phyloP scores from a whole-genome alignment of 2,113 vertebrate species.

The Rhabdornis inornatus region DNA sequence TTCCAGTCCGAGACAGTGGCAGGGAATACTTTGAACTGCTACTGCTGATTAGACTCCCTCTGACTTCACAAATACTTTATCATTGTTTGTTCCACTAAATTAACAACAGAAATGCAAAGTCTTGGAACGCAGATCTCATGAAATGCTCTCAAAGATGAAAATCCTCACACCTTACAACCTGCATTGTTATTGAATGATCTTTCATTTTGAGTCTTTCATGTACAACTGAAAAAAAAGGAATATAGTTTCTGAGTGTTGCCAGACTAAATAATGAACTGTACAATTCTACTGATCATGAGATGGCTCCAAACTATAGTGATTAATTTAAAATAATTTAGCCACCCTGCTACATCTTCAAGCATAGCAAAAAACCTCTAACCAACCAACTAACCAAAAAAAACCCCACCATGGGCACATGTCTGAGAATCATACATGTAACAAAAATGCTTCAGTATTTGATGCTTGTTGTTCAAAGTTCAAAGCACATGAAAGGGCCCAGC shows the following conservation, averaged over 20 bases:
- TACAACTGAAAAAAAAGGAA: background rate
- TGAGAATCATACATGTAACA: background rate
- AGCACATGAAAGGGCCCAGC: background rate
- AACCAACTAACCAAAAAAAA: background rate
- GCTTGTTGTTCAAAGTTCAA: background rate
- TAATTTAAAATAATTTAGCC: background rate
- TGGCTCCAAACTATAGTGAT: background rate
- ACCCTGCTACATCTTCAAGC: background rate
- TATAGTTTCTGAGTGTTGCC: background rate
- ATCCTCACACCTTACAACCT: background rate
- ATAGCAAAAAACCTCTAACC: background rate
- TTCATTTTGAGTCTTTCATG: background rate
- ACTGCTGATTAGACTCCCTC: background rate
- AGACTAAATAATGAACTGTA: background rate
- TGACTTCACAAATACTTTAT: conserved; percentile 19
- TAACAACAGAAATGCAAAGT: background rate
- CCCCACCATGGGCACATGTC: background rate
- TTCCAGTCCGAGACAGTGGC: background rate
- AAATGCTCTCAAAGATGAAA: background rate
- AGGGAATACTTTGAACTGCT: conserved; percentile 39
- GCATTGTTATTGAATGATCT: background rate
- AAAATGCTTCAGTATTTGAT: background rate
- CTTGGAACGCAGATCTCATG: background rate
- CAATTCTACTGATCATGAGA: background rate
- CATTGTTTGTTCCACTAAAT: conserved; percentile 31